Evolutionary conservation across 53 echinoderm and acorn worm genomes (phyloP).

Genomic region (Arbacia lixula): DNA sequence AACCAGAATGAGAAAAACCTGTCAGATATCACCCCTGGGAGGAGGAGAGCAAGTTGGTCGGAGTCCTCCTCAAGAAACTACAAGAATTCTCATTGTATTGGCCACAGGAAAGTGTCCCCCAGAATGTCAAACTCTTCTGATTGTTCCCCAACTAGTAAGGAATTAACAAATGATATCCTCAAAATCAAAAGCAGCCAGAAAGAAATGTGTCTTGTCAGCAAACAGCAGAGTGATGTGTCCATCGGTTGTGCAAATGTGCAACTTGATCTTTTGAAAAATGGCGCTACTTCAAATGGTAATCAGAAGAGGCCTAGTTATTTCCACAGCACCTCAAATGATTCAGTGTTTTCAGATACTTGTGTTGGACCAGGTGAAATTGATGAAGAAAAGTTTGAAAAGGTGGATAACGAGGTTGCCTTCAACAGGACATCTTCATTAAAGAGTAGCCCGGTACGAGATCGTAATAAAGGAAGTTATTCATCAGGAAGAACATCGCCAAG

Average conservation of each 20-base stretch:
- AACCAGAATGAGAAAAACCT: slow-evolving; percentile 76
- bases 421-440: slow-evolving; percentile 68
- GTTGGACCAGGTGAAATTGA: slow-evolving; percentile 31
- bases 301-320: slow-evolving; percentile 35
- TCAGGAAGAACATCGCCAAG: slow-evolving; percentile 39
- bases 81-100: slow-evolving; percentile 87
- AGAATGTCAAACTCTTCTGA: slow-evolving; percentile 43
- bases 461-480: not conserved
- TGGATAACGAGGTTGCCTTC: slow-evolving; percentile 81
- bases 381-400: slow-evolving; percentile 76
- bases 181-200: slow-evolving; percentile 20
- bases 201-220: not conserved
- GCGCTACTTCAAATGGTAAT: slow-evolving; percentile 3
- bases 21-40: not conserved
- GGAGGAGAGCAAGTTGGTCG: slow-evolving; percentile 62
- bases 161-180: not conserved
- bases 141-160: no score
- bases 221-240: not conserved
- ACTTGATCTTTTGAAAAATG: slow-evolving; percentile 16
- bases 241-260: slow-evolving; percentile 3
- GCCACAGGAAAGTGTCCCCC: slow-evolving; percentile 74
- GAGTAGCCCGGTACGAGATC: slow-evolving; percentile 44
- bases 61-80: slow-evolving; percentile 66
- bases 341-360: slow-evolving; percentile 36
- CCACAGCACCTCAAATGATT: slow-evolving; percentile 42